phyloP scores from a whole-genome alignment of 1,140 invertebrate species.

The Drosophila nasuta region DNA sequence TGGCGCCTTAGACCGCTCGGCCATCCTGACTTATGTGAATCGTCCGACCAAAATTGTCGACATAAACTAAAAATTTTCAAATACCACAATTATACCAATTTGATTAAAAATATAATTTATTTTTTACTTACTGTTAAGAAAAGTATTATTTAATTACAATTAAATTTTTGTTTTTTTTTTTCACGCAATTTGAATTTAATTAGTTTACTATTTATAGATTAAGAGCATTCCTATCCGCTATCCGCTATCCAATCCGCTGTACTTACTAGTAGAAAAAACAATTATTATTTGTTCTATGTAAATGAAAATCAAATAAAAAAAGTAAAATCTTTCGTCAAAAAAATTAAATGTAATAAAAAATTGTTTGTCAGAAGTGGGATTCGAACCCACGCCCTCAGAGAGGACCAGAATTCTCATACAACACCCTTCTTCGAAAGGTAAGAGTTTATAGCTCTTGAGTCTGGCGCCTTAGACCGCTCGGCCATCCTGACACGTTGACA shows the following conservation, averaged over 20 bases:
- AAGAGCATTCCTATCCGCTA: no score
- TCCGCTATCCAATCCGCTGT: no score
- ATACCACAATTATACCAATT: no score
- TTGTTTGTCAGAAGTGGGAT: constrained; percentile 93
- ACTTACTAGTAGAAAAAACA: no score
- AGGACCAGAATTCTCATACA: constrained; percentile 89
- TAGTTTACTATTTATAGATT: no score
- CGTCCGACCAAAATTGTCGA: background rate
- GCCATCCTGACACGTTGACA: constrained; percentile 86
- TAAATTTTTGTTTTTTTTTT: no score
- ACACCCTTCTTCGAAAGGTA: constrained; percentile 58
- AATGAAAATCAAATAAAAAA: no score
- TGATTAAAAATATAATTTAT: constrained; percentile 17
- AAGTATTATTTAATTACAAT: no score
- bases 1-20: constrained; percentile 90
- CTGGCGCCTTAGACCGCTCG: constrained; percentile 90
- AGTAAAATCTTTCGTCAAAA: no score
- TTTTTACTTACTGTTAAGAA: no score
- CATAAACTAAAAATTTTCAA: background rate
- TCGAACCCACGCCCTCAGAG: constrained; percentile 94
- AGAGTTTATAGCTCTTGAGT: constrained; percentile 86
- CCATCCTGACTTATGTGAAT: constrained; percentile 86
- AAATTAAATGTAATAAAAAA: constrained; percentile 76
- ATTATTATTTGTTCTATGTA: no score
- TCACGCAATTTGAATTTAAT: no score